These are phyloP conservation scores for Spermophilus dauricus DNA, from an alignment of 2,113 vertebrate species.

Conservation along the genomic window DNA sequence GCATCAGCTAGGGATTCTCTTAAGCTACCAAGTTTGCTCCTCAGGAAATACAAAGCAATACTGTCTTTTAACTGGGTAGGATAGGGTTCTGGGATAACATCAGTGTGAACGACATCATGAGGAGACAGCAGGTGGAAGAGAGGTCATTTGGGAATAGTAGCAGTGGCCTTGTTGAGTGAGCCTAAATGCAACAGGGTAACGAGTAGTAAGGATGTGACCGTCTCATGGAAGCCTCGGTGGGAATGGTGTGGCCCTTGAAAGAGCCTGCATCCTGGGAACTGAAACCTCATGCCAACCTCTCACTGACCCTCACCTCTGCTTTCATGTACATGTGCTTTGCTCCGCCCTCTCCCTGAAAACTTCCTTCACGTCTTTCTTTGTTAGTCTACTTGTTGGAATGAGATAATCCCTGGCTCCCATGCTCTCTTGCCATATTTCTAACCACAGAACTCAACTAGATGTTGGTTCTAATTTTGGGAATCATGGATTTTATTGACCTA, in stretches of 20 bases:
- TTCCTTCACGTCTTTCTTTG: not conserved
- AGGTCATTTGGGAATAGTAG: not conserved
- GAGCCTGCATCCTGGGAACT: not conserved
- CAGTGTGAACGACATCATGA: not conserved
- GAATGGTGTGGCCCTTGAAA: not conserved
- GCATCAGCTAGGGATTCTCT: not conserved
- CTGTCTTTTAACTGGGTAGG: not conserved
- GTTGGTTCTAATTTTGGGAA: not conserved
- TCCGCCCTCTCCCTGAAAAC: not conserved
- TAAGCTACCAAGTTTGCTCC: not conserved
- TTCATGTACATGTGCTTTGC: not conserved
- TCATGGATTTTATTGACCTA: not conserved
- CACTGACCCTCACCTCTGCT: not conserved
- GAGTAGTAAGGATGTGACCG: not conserved
- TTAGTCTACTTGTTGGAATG: not conserved
- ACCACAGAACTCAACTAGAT: not conserved
- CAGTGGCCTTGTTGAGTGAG: not conserved
- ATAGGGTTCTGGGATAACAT: not conserved
- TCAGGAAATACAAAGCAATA: not conserved
- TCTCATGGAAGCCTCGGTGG: not conserved
- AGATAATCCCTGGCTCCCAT: not conserved
- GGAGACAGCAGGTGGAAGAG: not conserved
- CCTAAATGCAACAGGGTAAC: not conserved
- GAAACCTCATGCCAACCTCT: not conserved
- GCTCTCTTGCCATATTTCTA: not conserved